Percentiles rank a stretch among this genome's conserved stretches.
Conservation (phyloP, 2,888 invertebrate genomes). For the Lypha dubia region DNA sequence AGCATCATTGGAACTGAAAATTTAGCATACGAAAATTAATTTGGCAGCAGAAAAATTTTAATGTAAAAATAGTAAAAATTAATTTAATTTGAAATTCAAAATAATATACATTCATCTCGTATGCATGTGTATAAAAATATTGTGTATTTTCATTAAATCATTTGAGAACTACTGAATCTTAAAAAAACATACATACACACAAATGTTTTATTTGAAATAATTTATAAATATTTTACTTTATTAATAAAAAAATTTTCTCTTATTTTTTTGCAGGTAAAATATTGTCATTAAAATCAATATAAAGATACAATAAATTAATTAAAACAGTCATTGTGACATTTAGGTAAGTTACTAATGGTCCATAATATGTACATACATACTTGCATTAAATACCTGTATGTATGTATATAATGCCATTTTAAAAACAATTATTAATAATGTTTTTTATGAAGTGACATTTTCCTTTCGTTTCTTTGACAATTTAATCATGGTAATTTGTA, state of each 20-base stretch:
- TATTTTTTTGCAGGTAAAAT: slow-evolving; percentile 38
- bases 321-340: background rate
- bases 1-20: too few species aligned
- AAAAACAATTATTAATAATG: slow-evolving; percentile 6
- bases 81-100: too few species aligned
- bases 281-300: slow-evolving; percentile 4
- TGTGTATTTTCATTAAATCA: too few species aligned
- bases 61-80: too few species aligned
- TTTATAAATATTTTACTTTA: background rate
- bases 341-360: slow-evolving; percentile 5
- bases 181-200: too few species aligned
- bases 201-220: background rate
- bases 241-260: background rate
- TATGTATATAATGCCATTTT: background rate
- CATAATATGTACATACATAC: background rate
- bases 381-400: too few species aligned
- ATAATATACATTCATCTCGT: too few species aligned
- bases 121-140: too few species aligned
- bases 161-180: too few species aligned
- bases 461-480: slow-evolving; percentile 4
- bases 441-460: slow-evolving; percentile 2
- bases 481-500: slow-evolving; percentile 22
- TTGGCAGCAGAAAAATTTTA: too few species aligned
- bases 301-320: slow-evolving; percentile 2
- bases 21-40: too few species aligned